Conservation (phyloP, 2,888 invertebrate genomes). For the Apomyelois bistriatella region DNA sequence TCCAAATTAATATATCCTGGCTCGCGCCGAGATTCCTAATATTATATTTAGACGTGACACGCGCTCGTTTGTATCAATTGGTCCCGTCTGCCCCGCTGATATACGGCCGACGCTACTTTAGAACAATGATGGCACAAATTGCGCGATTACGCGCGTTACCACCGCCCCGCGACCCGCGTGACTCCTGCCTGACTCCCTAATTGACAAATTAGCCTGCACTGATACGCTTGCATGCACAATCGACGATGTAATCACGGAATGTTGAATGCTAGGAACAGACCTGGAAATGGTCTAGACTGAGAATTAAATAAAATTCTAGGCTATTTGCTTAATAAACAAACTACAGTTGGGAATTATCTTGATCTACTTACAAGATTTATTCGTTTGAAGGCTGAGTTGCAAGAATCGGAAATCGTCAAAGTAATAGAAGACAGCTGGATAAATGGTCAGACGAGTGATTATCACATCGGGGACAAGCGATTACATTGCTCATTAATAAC, state of each 20-base stretch:
- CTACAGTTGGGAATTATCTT: background rate
- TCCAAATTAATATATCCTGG: constrained; percentile 80
- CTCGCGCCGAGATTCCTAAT: constrained; percentile 80
- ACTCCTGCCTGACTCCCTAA: constrained; percentile 50
- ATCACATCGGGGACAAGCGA: constrained; percentile 54
- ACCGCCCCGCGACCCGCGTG: constrained; percentile 56
- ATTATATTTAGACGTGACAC: constrained; percentile 81
- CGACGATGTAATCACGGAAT: constrained; percentile 42
- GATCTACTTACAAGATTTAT: constrained; percentile 4
- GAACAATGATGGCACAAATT: constrained; percentile 78
- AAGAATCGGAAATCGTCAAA: constrained; percentile 39
- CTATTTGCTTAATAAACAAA: constrained; percentile 1
- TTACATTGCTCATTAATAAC: constrained; percentile 69
- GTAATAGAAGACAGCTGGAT: constrained; percentile 39
- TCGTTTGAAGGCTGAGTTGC: constrained; percentile 1
- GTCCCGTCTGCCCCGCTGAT: constrained; percentile 74
- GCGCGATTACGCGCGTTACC: constrained; percentile 68
- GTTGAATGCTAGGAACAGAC: constrained; percentile 16
- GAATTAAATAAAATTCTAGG: constrained; percentile 10
- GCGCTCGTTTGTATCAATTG: constrained; percentile 80
- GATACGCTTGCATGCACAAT: constrained; percentile 56
- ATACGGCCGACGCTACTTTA: constrained; percentile 77
- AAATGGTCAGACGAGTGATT: constrained; percentile 57
- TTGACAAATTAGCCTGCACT: constrained; percentile 60
- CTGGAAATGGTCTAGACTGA: constrained; percentile 9